Conservation (phyloP, 2,113 vertebrate genomes). For the Anthoscopus minutus region DNA sequence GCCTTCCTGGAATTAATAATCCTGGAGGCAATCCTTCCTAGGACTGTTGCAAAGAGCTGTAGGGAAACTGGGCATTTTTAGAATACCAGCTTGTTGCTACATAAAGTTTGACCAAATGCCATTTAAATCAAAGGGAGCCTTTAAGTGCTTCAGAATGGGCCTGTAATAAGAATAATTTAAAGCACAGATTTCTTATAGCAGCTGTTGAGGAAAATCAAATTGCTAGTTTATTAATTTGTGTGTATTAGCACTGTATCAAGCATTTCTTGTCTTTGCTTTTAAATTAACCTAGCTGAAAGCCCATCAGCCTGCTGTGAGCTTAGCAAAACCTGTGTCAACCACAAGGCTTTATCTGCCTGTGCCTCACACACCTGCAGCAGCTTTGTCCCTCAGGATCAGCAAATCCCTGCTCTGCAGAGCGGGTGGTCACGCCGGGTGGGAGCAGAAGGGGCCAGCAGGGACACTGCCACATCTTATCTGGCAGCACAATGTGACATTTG, state of each 20-base stretch:
- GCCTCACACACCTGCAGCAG: neutral
- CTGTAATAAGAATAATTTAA: neutral
- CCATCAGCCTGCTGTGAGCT: neutral
- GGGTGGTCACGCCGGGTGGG: rapidly evolving
- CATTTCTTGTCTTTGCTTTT: neutral
- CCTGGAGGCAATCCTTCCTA: neutral
- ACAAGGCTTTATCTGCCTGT: neutral
- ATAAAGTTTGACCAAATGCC: constrained; percentile 3
- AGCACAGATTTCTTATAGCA: neutral
- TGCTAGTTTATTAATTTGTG: neutral
- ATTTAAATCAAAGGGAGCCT: constrained; percentile 10
- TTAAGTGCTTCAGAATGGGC: neutral
- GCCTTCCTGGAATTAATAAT: constrained; percentile 26
- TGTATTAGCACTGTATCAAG: neutral
- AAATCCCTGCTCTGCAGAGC: neutral
- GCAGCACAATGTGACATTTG: neutral
- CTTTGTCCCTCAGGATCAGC: neutral
- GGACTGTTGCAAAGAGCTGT: neutral
- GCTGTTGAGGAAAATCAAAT: neutral
- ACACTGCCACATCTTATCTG: neutral
- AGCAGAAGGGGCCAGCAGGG: neutral
- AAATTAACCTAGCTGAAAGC: neutral
- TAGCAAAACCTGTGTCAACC: neutral
- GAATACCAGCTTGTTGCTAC: constrained; percentile 7
- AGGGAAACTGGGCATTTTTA: neutral